These are phyloP conservation scores for Caenorhabditis plicata DNA, from an alignment of 2,888 invertebrate genomes.

Conservation along the genomic window DNA sequence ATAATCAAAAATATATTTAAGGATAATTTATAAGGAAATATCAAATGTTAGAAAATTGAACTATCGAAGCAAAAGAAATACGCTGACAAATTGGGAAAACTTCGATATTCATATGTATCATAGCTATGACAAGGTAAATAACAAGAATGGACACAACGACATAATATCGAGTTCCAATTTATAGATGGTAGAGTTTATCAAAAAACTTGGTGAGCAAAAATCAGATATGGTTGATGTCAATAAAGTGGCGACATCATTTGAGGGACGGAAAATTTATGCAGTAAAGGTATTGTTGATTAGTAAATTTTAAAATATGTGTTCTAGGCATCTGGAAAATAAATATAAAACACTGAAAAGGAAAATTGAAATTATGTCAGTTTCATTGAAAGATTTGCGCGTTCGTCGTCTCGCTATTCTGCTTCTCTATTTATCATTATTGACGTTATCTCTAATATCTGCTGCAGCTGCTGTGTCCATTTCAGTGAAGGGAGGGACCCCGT, in stretches of 20 bases:
- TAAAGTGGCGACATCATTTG: conserved; percentile 54
- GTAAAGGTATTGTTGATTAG: conserved; percentile 36
- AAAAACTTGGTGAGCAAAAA: conserved; percentile 30
- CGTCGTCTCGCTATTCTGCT: too few species aligned
- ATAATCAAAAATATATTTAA: too few species aligned
- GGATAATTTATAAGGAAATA: too few species aligned
- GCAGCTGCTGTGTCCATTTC: too few species aligned
- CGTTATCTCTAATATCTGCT: too few species aligned
- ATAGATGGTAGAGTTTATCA: conserved; percentile 58
- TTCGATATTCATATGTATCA: conserved; percentile 48
- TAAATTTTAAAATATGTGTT: neutral
- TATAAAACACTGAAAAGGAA: too few species aligned
- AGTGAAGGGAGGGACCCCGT: too few species aligned
- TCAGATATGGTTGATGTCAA: conserved; percentile 46
- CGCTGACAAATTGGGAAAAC: conserved; percentile 8
- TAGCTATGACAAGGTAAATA: conserved; percentile 48
- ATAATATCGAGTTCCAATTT: neutral
- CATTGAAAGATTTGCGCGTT: too few species aligned
- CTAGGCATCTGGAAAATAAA: neutral
- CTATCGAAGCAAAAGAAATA: conserved; percentile 8
- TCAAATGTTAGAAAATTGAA: too few species aligned
- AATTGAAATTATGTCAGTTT: too few species aligned
- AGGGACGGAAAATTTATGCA: conserved; percentile 52
- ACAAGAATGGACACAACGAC: too few species aligned
- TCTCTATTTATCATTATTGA: too few species aligned